Base-by-base conservation (phyloP, 2,888 invertebrate species). In the Eupithecia exiguata region DNA sequence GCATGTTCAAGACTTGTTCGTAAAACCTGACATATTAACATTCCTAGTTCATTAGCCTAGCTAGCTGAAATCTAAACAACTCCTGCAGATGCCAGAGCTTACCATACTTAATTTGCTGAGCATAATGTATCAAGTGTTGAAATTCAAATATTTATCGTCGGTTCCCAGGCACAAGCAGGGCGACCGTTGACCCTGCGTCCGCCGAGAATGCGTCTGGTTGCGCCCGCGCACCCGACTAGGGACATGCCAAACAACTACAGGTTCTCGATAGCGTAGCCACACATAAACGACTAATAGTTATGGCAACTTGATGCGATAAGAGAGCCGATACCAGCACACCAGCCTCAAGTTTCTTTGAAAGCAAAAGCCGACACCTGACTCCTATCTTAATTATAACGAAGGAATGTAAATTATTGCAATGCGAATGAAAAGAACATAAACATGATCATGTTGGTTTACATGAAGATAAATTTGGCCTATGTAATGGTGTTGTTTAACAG, bases 61-160 rank as follows among this genome's bases (percentile, higher is more conserved):
- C 85, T 86, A 88, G 82, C 85, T 86, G 84, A 76, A 81, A 81
- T 81, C 84, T 88, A 92, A 91, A 89, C 89, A 88, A 79, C 79
- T 84, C 81, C 82, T 82, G 76, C 78, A 81, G 83, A 82, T 84
- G 84, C 87, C 84, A 84, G 88, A 85, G 83, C 88, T 87, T 62
- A 87, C 89, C 88, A 89, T 90, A 91, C 91, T 90, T 91, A 91
- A 93, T 93, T 93, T 91, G 92, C 93, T 91, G 91, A 92, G 91
- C 92, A 91, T 92, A 91, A 30, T 93, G 92, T 91, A 91, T 93
- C 90, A 91, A 92, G 93, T 93, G 93, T 93, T 92, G 91, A 93
- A 93, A 93, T 92, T 92, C 91, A 93, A 94, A 93, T 93, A 93
- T 94, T 93, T 93, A 94, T 93, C 90, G 91, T 89, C 78, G 86